phyloP scores from a whole-genome alignment of 92 coral and sea anemone species.

The Desmophyllum pertusum region DNA sequence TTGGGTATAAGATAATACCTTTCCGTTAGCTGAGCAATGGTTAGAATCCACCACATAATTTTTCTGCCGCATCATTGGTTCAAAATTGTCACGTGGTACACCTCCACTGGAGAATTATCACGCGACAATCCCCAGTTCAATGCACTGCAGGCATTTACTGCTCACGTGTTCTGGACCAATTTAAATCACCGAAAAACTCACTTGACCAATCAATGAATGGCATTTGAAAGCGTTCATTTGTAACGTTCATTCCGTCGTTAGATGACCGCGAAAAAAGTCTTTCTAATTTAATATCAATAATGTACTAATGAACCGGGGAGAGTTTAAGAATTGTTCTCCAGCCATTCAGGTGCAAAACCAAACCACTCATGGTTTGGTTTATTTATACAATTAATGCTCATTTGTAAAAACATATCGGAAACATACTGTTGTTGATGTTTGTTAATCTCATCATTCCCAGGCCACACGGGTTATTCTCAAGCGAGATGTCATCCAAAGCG shows the following conservation, averaged over 20 bases:
- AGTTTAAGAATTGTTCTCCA: background rate
- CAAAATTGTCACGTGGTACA: background rate
- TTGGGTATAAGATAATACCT: background rate
- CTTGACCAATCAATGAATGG: background rate
- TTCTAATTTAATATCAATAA: background rate
- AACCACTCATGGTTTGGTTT: background rate
- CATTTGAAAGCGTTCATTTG: background rate
- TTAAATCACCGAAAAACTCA: background rate
- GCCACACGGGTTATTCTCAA: conserved; percentile 75
- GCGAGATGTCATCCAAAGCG: conserved; percentile 84
- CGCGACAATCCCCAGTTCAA: background rate
- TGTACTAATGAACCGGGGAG: background rate
- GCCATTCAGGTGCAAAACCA: no score
- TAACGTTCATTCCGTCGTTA: background rate
- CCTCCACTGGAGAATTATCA: background rate
- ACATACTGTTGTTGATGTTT: conserved; percentile 65
- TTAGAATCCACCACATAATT: background rate
- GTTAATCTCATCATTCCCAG: conserved; percentile 40
- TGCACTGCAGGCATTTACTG: background rate
- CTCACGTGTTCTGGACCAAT: background rate
- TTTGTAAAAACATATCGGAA: no score
- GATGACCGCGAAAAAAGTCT: background rate
- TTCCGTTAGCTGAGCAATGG: background rate
- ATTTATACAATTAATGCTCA: no score
- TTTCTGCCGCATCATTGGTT: background rate